Evolutionary conservation across 2,113 vertebrate species (phyloP).

Genomic region (Seriola aureovittata): DNA sequence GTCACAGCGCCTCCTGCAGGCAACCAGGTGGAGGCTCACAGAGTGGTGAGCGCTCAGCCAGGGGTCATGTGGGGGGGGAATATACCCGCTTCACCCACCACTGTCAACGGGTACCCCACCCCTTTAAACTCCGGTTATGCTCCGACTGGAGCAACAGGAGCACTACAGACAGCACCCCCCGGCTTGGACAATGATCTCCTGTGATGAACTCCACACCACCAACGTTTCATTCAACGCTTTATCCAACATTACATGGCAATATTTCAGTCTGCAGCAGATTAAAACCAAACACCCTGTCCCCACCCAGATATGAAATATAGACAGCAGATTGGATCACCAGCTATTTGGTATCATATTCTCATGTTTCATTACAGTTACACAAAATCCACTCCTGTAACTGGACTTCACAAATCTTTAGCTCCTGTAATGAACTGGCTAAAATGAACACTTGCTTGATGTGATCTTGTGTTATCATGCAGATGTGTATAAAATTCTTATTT

Average conservation of each 20-base stretch:
- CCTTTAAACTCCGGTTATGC: background rate
- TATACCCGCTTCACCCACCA: background rate
- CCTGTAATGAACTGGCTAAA: background rate
- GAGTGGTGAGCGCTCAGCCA: background rate
- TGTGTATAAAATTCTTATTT: too few species aligned
- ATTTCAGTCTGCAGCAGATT: background rate
- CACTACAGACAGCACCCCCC: background rate
- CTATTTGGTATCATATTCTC: too few species aligned
- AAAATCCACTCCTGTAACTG: background rate
- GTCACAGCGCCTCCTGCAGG: slow-evolving; percentile 8
- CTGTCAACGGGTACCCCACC: background rate
- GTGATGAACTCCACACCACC: background rate
- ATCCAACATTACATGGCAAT: background rate
- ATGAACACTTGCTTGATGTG: background rate
- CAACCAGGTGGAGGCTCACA: background rate
- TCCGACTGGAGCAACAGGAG: background rate
- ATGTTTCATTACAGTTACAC: too few species aligned
- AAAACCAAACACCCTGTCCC: background rate
- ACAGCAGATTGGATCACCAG: too few species aligned
- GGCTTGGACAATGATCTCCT: background rate
- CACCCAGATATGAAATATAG: background rate
- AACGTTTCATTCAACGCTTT: background rate
- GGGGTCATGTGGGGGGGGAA: slow-evolving; percentile 19
- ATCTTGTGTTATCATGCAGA: background rate
- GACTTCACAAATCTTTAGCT: background rate